Evolutionary conservation across 2,797 vertebrate species (phyloP), one percentile per base, ranked within the genome.

Genomic region (Mormyrops boulengeri): DNA sequence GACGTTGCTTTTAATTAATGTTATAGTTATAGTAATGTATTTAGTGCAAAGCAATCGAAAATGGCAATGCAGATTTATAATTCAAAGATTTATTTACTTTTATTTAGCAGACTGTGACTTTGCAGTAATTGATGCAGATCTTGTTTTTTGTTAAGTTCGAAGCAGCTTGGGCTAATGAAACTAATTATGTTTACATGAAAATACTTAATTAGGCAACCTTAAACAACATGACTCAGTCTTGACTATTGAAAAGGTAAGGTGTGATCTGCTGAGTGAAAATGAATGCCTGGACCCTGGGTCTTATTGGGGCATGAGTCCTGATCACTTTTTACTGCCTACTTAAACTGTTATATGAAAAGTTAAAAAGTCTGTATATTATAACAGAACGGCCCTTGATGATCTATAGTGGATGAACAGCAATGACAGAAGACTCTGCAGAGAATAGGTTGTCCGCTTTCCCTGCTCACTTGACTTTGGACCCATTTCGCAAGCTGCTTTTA

Each of bases 391-490:
- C 12, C 38, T 17, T 41, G 4, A 77, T 73, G 66, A 34, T 77
- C 12, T 17, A 6, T 41, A 41, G 69, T 77, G 69, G 5, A 41
- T 41, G 69, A 41, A 77, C 69, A 77, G 69, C 34, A 77, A 14
- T 38, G 38, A 41, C 12, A 14, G 34, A 2, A 77, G 34, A 77
- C 69, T 44, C 73, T 80, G 73, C 73, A 80, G 73, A 44, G 38
- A 47, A 82, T 41, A 47, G 2, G 19, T 47, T 47, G 77, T 82
- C 77, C 77, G 3, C 77, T 82, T 82, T 82, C 17, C 44, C 77
- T 47, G 41, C 41, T 19, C 41, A 82, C 3, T 82, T 82, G 91
- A 94, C 93, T 93, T 92, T 94, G 92, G 88, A 93, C 93, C 91
- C 90, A 62, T 91, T 93, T 90, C 12, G 85, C 87, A 86, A 93